A percentile compares a stretch with the other conserved stretches of the same genome.
Evolutionary conservation across 2,113 vertebrate species (phyloP).

Genomic region (Scortum barcoo): DNA sequence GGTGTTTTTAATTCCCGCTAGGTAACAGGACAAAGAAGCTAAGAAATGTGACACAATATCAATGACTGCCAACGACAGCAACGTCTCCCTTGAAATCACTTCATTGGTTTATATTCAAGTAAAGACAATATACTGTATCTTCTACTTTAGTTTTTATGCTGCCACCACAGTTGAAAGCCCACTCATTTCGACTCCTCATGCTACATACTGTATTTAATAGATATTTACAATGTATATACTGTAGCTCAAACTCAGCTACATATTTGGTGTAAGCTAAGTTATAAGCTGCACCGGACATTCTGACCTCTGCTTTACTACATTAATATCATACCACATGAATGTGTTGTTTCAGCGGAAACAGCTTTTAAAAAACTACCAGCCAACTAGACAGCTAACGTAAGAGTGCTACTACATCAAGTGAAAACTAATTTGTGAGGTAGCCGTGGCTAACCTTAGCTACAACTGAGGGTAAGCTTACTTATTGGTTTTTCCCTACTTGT

Average conservation of each 20-base stretch:
- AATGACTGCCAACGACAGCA: not conserved
- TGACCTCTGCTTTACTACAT: not conserved
- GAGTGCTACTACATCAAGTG: too few species aligned
- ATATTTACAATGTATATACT: not conserved
- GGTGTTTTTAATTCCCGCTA: not conserved
- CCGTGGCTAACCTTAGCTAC: too few species aligned
- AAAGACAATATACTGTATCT: not conserved
- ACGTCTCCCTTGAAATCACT: not conserved
- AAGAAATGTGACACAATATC: not conserved
- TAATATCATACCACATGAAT: not conserved
- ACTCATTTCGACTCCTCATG: not conserved
- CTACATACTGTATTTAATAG: not conserved
- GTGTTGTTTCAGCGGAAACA: too few species aligned
- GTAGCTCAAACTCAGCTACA: not conserved
- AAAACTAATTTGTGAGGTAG: too few species aligned
- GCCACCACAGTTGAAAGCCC: not conserved
- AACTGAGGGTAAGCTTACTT: too few species aligned
- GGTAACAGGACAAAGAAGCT: constrained; percentile 2
- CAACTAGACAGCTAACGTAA: too few species aligned
- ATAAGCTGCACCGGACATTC: not conserved
- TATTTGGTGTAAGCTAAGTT: not conserved
- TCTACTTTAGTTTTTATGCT: not conserved
- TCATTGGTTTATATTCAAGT: not conserved
- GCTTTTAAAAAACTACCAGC: too few species aligned
- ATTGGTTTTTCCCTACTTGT: too few species aligned